Evolutionary conservation across 2,888 invertebrate genomes (phyloP), one percentile per base, ranked within the genome.

Genomic region (Argyresthia albistria): DNA sequence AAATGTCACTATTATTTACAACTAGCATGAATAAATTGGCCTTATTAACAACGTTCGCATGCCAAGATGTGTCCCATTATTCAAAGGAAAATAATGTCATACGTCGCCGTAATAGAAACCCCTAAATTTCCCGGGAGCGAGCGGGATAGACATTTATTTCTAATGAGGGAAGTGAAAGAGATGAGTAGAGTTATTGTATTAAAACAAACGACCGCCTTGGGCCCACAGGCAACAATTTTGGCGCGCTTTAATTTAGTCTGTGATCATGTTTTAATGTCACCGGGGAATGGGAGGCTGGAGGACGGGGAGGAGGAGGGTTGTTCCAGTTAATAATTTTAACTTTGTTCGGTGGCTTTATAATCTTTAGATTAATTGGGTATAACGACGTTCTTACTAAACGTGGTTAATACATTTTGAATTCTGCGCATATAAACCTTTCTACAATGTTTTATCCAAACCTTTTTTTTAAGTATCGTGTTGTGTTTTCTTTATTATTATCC

Each of bases 191-290:
- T 81, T 83, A 83, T 84, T 84, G 86, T 87, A 86, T 87, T 84
- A 87, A 87, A 86, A 86, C 81, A 84, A 87, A 86, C 82, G 86
- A 76, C 65, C 78, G 82, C 84, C 83, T 80, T 82, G 86, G 84
- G 87, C 76, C 79, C 75, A 56, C 76, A 76, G 79, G 77, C 77
- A 77, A 80, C 82, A 80, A 81, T 84, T 86, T 83, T 82, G 83
- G 83, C 81, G 78, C 76, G 82, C 78, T 87, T 83, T 86, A 86
- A 87, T 84, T 87, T 84, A 80, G 84, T 82, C 83, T 76, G 75
- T 70, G 52, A 36, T 80, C 80, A 76, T 83, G 83, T 83, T 83
- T 81, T 81, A 83, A 80, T 81, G 84, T 78, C 79, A 67, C 73
- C 55, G 59, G 77, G 77, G 76, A 69, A 61, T 60, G 63, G 64